Evolutionary conservation across 2,113 vertebrate species (phyloP).

Genomic region (Arvicanthis niloticus): DNA sequence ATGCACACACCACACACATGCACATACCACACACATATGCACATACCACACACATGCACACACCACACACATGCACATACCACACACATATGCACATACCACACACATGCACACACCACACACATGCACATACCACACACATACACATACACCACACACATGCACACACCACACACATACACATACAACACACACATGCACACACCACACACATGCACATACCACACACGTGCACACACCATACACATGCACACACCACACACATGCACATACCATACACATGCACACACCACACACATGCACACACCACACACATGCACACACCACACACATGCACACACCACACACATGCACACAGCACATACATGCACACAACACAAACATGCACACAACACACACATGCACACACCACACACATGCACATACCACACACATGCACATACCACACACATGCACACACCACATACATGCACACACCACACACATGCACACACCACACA

Average conservation of each 20-base stretch:
- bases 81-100: background rate
- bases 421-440: background rate
- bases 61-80: too few relatives aligned
- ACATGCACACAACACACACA: background rate
- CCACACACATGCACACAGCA: too few relatives aligned
- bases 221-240: background rate
- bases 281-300: background rate
- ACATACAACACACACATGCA: background rate
- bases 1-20: background rate
- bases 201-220: background rate
- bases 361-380: too few relatives aligned
- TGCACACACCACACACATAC: background rate
- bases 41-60: too few relatives aligned
- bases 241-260: background rate
- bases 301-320: background rate
- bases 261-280: too few relatives aligned
- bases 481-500: too few relatives aligned
- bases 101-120: background rate
- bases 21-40: background rate
- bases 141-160: too few relatives aligned
- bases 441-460: background rate
- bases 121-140: background rate
- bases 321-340: background rate
- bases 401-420: background rate
- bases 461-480: background rate